Evolutionary conservation across 2,888 invertebrate species (phyloP).

Genomic region (Tetranychus truncatus): DNA sequence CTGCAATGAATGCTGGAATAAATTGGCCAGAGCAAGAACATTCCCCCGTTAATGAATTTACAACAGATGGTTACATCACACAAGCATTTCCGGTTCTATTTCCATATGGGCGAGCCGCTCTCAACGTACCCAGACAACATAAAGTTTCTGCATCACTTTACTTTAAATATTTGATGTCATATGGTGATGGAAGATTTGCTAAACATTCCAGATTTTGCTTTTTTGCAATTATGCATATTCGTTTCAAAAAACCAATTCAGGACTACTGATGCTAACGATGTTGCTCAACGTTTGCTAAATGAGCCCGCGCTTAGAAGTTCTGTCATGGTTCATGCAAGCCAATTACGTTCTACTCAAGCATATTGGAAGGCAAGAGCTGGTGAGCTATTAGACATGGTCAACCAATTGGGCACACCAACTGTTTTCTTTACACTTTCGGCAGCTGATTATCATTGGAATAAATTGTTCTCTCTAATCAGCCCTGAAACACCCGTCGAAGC

Average conservation of each 20-base stretch:
- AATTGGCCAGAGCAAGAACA: neutral
- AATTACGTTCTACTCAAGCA: neutral
- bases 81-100: neutral
- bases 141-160: neutral
- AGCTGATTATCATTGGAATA: neutral
- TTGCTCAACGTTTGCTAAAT: neutral
- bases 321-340: neutral
- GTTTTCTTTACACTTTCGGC: neutral
- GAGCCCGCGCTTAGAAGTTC: neutral
- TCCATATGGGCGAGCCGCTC: neutral
- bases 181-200: conserved; percentile 3
- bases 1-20: neutral
- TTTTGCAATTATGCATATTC: neutral
- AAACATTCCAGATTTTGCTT: neutral
- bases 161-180: conserved; percentile 6
- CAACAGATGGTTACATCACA: neutral
- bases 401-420: neutral
- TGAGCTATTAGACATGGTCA: neutral
- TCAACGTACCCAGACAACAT: neutral
- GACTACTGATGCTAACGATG: neutral
- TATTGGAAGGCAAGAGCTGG: neutral
- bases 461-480: neutral
- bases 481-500: neutral
- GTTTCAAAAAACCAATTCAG: neutral
- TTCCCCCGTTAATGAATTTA: neutral